Evolutionary conservation across 2,888 invertebrate genomes (phyloP).

Genomic region (Clitarchus hookeri): DNA sequence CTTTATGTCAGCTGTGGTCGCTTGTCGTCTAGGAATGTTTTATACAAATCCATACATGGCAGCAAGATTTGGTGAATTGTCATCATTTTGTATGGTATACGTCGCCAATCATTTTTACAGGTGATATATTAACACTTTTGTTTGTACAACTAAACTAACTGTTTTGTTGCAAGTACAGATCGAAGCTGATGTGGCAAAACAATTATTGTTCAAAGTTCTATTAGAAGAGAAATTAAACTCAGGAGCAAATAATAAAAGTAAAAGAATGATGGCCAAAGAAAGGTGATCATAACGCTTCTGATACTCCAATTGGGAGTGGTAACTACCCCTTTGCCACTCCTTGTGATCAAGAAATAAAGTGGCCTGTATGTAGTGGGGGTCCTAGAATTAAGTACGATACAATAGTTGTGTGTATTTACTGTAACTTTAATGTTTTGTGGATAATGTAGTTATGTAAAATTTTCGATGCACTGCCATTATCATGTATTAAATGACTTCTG

Average conservation of each 20-base stretch:
- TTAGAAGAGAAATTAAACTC: not conserved
- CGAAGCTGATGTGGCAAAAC: too few relatives aligned
- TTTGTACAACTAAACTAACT: too few relatives aligned
- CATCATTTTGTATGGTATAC: too few relatives aligned
- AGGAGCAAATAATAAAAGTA: not conserved
- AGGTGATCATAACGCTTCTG: not conserved
- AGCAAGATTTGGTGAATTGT: too few relatives aligned
- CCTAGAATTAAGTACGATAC: not conserved
- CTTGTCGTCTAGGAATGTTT: too few relatives aligned
- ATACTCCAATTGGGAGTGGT: not conserved
- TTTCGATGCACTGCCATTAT: constrained; percentile 7
- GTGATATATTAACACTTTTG: too few relatives aligned
- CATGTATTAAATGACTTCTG: too few relatives aligned
- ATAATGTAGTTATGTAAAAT: not conserved
- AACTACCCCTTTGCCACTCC: not conserved
- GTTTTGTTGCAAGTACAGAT: not conserved
- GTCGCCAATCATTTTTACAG: too few relatives aligned
- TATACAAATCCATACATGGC: too few relatives aligned
- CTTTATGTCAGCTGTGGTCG: too few relatives aligned
- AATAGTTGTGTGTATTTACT: not conserved
- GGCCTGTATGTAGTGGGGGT: not conserved
- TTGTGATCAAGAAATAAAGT: not conserved
- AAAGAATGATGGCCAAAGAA: not conserved
- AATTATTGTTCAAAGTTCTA: too few relatives aligned
- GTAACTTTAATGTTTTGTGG: not conserved